Percentiles rank a stretch among this genome's conserved stretches.
Conservation (phyloP, 2,113 vertebrate species). For the Glaucidium brasilianum region DNA sequence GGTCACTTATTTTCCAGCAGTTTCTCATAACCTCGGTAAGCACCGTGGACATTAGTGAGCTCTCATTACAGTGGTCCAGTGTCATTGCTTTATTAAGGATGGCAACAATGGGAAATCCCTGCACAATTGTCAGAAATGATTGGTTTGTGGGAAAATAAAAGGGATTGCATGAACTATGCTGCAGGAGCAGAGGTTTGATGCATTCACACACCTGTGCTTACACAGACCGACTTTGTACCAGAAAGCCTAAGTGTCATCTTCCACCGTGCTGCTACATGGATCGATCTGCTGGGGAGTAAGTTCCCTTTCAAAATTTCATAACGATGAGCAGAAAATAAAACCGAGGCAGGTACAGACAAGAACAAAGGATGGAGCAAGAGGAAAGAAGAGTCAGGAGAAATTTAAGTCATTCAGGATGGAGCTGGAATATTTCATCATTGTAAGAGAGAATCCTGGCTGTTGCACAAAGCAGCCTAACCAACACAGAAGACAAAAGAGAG, state of each 20-base stretch:
- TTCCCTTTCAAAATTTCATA: neutral
- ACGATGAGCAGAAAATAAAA: conserved; percentile 4
- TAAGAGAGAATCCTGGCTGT: neutral
- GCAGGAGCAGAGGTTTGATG: neutral
- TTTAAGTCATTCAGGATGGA: neutral
- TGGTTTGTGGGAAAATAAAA: neutral
- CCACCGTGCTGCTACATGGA: neutral
- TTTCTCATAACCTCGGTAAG: neutral
- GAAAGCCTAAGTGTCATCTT: neutral
- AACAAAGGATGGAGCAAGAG: conserved; percentile 29
- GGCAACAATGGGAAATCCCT: conserved; percentile 15
- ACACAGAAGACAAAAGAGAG: neutral
- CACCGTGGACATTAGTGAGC: neutral
- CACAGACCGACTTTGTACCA: neutral
- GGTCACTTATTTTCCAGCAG: neutral
- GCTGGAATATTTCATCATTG: conserved; percentile 25
- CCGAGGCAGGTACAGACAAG: neutral
- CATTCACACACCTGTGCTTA: neutral
- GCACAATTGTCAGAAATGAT: neutral
- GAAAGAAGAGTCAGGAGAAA: neutral
- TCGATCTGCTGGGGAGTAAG: neutral
- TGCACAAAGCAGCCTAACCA: neutral
- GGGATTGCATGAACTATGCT: neutral
- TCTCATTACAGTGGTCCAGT: neutral
- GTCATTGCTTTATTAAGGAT: neutral